Base-by-base conservation (phyloP, 2,888 invertebrate species). In the Augiades crinisus region DNA sequence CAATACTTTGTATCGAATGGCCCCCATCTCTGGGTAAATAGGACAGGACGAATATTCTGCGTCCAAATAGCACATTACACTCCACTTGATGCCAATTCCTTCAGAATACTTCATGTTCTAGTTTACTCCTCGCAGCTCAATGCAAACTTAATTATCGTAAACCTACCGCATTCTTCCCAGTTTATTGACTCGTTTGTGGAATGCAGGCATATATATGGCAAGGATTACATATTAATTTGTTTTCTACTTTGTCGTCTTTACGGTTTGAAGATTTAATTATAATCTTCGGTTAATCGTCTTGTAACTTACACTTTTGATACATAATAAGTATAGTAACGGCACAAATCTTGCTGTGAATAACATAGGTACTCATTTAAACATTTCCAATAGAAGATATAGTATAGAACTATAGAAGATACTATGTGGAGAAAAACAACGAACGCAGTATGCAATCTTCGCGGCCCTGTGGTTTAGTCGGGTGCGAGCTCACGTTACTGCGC, bases 61-160 rank as follows among this genome's bases (percentile, higher is more conserved):
- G 8, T 16, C n/a, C 21, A 22, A 44, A 51, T 12, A 4, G 17
- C 16, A 22, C 30, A 37, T 37, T 27, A 38, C 13, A 12, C 7
- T n/a, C 24, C 34, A 10, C 34, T 41, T 36, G 17, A 13, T 34
- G 49, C 49, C 49, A 49, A 49, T 49, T 49, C 41, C 34, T 36
- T 36, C 12, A n/a, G 34, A 49, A 41, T 41, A 19, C 17, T 43
- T 31, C 27, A 13, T 17, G 27, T 34, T 36, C n/a, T 43, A 14
- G 17, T 34, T n/a, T 34, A 3, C 10, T 41, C 12, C 34, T 49
- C 41, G 34, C 49, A 34, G 24, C 41, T 17, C 2, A 16, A 40
- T 1, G 17, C 17, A 4, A 40, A 27, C 8, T 40, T 38, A 6
- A 13, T 38, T 38, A 22, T 38, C 38, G 22, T 22, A 36, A 17